A percentile compares a stretch with the other conserved stretches of the same genome.
phyloP scores from a whole-genome alignment of 2,888 invertebrate genomes.

The Sesamia inferens region DNA sequence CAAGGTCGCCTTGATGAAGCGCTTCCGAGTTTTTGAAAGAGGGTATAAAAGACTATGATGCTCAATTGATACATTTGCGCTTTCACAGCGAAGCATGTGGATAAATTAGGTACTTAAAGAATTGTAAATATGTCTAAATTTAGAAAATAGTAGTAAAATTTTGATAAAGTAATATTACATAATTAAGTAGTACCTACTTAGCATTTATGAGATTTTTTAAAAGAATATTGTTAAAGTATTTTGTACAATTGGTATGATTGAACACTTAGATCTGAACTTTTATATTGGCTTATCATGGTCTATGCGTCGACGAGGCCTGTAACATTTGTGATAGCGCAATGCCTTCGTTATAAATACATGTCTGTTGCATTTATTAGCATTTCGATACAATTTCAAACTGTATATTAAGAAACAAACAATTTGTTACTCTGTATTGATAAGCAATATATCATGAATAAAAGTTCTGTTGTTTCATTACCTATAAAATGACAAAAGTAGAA shows the following conservation, averaged over 20 bases:
- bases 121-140: constrained; percentile 88
- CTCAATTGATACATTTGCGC: constrained; percentile 88
- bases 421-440: constrained; percentile 89
- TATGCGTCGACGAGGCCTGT: constrained; percentile 69
- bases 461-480: constrained; percentile 66
- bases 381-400: constrained; percentile 84
- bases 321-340: constrained; percentile 87
- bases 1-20: constrained; percentile 74
- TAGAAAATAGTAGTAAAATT: constrained; percentile 85
- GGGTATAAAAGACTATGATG: constrained; percentile 80
- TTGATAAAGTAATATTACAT: constrained; percentile 79
- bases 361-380: constrained; percentile 90
- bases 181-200: constrained; percentile 87
- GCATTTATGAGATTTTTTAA: constrained; percentile 87
- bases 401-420: constrained; percentile 84
- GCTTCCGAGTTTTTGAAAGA: constrained; percentile 77
- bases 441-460: constrained; percentile 89
- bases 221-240: constrained; percentile 83
- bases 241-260: constrained; percentile 84
- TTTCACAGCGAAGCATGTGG: constrained; percentile 87
- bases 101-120: constrained; percentile 75
- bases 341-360: constrained; percentile 80
- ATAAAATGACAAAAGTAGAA: background rate
- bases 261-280: constrained; percentile 78
- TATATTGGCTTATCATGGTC: constrained; percentile 85